A percentile compares a stretch with the other conserved stretches of the same genome.
These are phyloP conservation scores for Phalacrocorax aristotelis DNA, from an alignment of 2,113 vertebrate species.

Conservation along the genomic window DNA sequence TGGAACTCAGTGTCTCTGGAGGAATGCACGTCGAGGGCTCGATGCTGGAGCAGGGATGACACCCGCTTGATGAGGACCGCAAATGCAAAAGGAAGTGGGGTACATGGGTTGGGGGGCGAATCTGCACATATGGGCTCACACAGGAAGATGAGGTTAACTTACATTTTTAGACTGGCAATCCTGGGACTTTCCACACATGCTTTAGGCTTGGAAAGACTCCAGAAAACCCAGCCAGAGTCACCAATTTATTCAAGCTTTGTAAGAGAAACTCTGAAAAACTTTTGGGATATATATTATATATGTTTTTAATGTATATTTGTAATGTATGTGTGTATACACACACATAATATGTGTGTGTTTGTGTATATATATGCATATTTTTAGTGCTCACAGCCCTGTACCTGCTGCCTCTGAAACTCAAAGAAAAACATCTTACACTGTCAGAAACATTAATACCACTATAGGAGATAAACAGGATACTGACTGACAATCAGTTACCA, in stretches of 20 bases:
- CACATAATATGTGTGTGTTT: neutral
- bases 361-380: neutral
- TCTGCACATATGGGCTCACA: neutral
- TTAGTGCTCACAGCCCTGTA: neutral
- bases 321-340: neutral
- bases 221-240: neutral
- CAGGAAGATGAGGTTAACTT: neutral
- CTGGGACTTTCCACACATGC: neutral
- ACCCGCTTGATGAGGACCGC: neutral
- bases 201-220: neutral
- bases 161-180: neutral
- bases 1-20: slow-evolving; percentile 8
- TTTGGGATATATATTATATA: neutral
- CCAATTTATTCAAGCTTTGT: neutral
- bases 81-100: neutral
- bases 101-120: too few relatives aligned
- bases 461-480: neutral
- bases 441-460: neutral
- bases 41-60: neutral
- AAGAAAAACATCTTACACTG: neutral
- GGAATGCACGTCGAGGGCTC: neutral
- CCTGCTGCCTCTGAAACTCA: neutral
- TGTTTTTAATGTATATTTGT: neutral
- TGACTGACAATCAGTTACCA: slow-evolving; percentile 24
- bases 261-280: neutral